Conservation (phyloP, 2,113 vertebrate species). For the Vulpes vulpes region DNA sequence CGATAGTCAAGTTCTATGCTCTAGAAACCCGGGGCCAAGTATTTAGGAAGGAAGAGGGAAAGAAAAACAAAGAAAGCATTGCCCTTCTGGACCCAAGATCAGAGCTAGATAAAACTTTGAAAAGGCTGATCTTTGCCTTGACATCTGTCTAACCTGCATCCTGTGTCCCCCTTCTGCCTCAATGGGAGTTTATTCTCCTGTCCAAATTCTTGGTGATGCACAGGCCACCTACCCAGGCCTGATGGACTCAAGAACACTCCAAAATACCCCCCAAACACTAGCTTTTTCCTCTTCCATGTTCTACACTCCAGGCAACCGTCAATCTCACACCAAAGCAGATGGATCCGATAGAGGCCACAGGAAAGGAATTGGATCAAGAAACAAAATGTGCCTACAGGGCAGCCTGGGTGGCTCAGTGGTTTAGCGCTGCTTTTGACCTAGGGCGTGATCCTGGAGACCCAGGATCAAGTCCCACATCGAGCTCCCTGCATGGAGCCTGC, state of each 20-base stretch:
- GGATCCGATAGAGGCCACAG: background rate
- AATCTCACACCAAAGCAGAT: background rate
- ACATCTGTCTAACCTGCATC: background rate
- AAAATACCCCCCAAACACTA: background rate
- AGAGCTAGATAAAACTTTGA: background rate
- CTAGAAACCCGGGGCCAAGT: background rate
- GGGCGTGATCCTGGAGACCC: no score
- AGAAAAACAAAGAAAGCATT: background rate
- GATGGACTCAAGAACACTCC: background rate
- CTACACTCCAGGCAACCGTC: background rate
- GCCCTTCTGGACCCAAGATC: background rate
- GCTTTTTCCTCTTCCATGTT: background rate
- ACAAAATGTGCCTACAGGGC: background rate
- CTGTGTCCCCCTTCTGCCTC: background rate
- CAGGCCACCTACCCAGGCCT: background rate
- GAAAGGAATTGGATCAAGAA: background rate
- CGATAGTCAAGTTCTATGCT: background rate
- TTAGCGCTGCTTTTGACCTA: no score
- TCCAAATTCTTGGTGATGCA: background rate
- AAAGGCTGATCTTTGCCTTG: background rate
- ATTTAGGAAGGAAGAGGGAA: background rate
- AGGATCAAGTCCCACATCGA: no score
- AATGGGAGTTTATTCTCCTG: background rate
- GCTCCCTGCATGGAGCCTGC: no score
- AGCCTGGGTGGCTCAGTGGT: no score